A percentile compares a stretch with the other conserved stretches of the same genome.
phyloP scores from a whole-genome alignment of 2,113 vertebrate species.

The Anarrhichthys ocellatus region DNA sequence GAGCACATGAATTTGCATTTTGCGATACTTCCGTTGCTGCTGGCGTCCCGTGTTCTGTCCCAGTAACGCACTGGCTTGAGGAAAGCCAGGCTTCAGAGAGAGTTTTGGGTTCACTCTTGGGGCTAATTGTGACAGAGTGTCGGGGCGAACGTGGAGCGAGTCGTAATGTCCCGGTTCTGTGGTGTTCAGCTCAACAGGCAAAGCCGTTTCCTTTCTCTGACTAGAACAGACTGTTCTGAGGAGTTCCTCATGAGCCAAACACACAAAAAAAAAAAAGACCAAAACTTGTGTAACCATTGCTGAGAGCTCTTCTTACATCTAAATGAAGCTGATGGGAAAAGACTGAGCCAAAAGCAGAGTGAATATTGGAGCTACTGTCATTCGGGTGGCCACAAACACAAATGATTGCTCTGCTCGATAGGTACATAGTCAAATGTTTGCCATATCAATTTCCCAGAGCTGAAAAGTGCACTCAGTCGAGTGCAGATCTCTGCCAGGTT shows the following conservation, averaged over 20 bases:
- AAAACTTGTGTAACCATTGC: neutral
- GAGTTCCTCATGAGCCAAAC: conserved; percentile 9
- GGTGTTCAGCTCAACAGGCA: conserved; percentile 21
- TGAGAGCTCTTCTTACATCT: too few species aligned
- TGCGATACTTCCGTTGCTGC: conserved; percentile 20
- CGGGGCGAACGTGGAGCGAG: conserved; percentile 35
- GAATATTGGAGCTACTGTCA: too few species aligned
- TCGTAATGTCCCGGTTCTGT: conserved; percentile 49
- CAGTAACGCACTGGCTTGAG: conserved; percentile 24
- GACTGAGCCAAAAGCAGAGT: neutral
- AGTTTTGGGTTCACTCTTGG: conserved; percentile 19
- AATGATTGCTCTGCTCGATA: too few species aligned
- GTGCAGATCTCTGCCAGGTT: too few species aligned
- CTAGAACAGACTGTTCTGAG: conserved; percentile 40
- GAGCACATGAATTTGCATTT: conserved; percentile 53
- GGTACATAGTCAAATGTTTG: too few species aligned
- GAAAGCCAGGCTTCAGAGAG: conserved; percentile 19
- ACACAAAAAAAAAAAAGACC: neutral
- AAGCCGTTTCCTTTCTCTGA: conserved; percentile 36
- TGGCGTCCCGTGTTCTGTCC: conserved; percentile 11
- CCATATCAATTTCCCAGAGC: too few species aligned
- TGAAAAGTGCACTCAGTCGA: too few species aligned
- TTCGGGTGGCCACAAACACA: too few species aligned
- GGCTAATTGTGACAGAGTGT: conserved; percentile 40
- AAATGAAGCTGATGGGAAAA: neutral